phyloP scores from a whole-genome alignment of 2,113 vertebrate species.

The Seriola rivoliana region DNA sequence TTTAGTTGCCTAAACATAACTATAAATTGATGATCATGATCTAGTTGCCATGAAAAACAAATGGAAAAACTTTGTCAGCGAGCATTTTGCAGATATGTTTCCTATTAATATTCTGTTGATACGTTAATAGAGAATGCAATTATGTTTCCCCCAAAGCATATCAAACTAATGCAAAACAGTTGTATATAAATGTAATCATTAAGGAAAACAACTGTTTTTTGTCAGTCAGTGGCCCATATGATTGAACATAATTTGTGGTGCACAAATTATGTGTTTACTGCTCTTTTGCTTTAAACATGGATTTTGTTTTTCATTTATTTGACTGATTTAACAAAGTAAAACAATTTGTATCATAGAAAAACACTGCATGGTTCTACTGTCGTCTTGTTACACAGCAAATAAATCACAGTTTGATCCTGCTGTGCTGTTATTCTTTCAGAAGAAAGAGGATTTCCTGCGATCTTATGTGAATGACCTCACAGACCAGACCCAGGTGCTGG shows the following conservation, averaged over 20 bases:
- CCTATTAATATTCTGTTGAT: background rate
- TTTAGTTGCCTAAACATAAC: background rate
- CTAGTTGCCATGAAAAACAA: background rate
- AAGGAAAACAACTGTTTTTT: background rate
- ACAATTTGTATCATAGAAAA: background rate
- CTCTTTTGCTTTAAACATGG: background rate
- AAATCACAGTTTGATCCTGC: slow-evolving; percentile 29
- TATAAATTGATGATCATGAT: background rate
- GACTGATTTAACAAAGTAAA: background rate
- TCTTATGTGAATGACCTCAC: slow-evolving; percentile 71
- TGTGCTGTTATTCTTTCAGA: slow-evolving; percentile 68
- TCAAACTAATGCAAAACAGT: slow-evolving; percentile 1
- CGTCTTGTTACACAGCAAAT: slow-evolving; percentile 29
- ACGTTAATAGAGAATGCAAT: background rate
- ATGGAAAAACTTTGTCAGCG: background rate
- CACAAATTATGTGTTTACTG: background rate
- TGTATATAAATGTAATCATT: background rate
- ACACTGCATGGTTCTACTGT: background rate
- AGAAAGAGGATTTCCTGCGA: slow-evolving; percentile 70
- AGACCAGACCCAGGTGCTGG: slow-evolving; percentile 78
- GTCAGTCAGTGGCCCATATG: background rate
- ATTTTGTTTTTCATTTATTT: slow-evolving; percentile 13
- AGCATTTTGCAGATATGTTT: background rate
- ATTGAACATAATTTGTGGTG: background rate
- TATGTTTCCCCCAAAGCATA: background rate